Evolutionary conservation across 2,888 invertebrate genomes (phyloP).

Genomic region (Xanthostigma xanthostigma): DNA sequence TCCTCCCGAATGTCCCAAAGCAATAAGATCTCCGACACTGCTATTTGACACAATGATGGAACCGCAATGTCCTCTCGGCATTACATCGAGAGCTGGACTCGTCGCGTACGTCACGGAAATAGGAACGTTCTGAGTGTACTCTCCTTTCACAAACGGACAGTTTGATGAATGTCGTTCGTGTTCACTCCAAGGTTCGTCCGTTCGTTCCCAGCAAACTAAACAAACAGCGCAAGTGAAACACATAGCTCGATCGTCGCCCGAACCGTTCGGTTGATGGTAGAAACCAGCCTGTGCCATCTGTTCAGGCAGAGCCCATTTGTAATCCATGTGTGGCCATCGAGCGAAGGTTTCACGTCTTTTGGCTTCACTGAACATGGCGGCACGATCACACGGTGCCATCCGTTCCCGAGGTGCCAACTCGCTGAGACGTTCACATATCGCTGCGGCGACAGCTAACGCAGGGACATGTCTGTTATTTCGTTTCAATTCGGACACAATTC

Average conservation of each 20-base stretch:
- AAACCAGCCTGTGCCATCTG: conserved; percentile 97
- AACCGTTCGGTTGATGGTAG: conserved; percentile 82
- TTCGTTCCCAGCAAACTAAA: conserved; percentile 91
- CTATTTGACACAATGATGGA: conserved; percentile 44
- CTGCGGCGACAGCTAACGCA: conserved; percentile 76
- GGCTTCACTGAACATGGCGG: conserved; percentile 82
- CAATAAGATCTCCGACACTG: conserved; percentile 41
- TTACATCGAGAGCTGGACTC: conserved; percentile 47
- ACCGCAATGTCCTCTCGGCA: conserved; percentile 26
- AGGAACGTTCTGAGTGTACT: conserved; percentile 91
- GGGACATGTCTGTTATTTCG: conserved; percentile 70
- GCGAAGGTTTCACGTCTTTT: conserved; percentile 81
- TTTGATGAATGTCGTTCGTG: conserved; percentile 88
- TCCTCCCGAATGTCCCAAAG: conserved; percentile 40
- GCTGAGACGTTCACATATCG: conserved; percentile 72
- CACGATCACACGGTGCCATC: conserved; percentile 33
- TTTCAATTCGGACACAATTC: conserved; percentile 68
- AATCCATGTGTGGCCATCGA: conserved; percentile 19
- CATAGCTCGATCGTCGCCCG: conserved; percentile 88
- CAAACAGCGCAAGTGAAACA: conserved; percentile 93
- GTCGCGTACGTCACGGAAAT: conserved; percentile 73
- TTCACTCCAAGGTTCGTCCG: conserved; percentile 95
- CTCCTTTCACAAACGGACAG: conserved; percentile 87
- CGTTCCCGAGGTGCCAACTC: conserved; percentile 48
- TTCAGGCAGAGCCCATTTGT: conserved; percentile 85